Percentiles rank a stretch among this genome's conserved stretches.
Conservation (phyloP, 2,797 vertebrate species). For the Xiphorhynchus erythropygius region DNA sequence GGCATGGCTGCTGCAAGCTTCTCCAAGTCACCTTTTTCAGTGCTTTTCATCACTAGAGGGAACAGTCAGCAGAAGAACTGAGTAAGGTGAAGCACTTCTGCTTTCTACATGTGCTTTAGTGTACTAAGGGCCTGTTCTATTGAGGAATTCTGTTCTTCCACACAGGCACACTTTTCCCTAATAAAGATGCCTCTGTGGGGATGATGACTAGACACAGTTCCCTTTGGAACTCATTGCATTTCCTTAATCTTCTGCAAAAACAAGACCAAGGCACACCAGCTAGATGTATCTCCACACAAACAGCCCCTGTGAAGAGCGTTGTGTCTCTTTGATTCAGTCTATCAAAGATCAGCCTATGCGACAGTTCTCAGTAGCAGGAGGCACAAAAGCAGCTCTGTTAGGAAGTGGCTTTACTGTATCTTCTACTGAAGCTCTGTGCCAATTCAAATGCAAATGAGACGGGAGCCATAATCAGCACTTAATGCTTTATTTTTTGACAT, state of each 20-base stretch:
- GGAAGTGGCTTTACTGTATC: neutral
- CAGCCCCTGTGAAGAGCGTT: neutral
- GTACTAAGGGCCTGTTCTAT: neutral
- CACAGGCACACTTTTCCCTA: neutral
- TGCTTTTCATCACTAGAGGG: neutral
- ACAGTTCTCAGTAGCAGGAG: neutral
- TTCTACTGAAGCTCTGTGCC: neutral
- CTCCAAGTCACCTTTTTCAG: neutral
- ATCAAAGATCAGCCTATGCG: neutral
- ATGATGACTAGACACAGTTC: neutral
- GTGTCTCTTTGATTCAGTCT: neutral
- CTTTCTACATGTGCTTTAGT: neutral
- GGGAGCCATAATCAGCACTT: neutral
- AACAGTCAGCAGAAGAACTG: neutral
- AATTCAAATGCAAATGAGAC: neutral
- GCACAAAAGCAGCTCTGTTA: constrained; percentile 12
- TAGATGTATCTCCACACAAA: neutral
- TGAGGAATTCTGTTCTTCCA: neutral
- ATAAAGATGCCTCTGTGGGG: neutral
- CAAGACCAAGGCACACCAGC: neutral
- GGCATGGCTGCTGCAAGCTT: neutral
- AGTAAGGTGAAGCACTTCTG: neutral
- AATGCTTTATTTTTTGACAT: neutral
- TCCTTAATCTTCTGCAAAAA: neutral
- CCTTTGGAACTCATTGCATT: neutral